Base-by-base conservation (phyloP, 1,140 invertebrate species). In the Panagrolaimus sp. region DNA sequence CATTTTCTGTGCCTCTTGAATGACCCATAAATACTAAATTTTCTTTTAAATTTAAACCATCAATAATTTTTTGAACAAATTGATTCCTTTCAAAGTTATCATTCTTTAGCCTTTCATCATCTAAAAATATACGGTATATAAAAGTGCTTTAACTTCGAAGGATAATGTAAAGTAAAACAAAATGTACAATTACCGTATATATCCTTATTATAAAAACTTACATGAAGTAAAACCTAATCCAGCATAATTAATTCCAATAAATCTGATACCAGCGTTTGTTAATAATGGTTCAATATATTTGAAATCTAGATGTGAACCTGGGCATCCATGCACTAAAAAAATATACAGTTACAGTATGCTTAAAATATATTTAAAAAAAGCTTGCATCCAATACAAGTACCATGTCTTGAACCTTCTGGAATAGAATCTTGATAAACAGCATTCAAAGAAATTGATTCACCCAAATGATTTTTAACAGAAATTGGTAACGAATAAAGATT, bases 261-360 rank as follows among this genome's bases (percentile, higher is more conserved):
- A 57, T 11, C 76, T 75, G 25, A 78, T 66, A 5, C 70, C 72
- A 42, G 47, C 23, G 23, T 61, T 66, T 7, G 25, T 61, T 9
- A 78, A 64, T 7, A 64, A 44, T 45, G 78, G 78, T 11, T 43
- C 44, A 25, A 78, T 45, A 67, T 78, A 78, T 63, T 78, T 78
- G 68, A 77, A 78, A 63, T 78, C 76, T 46, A 78, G 78, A 23
- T 79, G 77, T n/a, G 74, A 77, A n/a, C 76, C 76, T 3, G 74
- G 74, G 13, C 72, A 14, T 25, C 75, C 75, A 66, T 76, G 75
- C 1, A 78, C n/a, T n/a, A n/a, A n/a, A n/a, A n/a, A n/a, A n/a
- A n/a, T n/a, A n/a, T n/a, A n/a, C n/a, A n/a, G n/a, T n/a, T n/a
- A n/a, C n/a, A n/a, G n/a, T n/a, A n/a, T n/a, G n/a, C n/a, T n/a